Percentiles rank a stretch among this genome's conserved stretches.
phyloP scores from a whole-genome alignment of 2,797 vertebrate species.

The Netta rufina region DNA sequence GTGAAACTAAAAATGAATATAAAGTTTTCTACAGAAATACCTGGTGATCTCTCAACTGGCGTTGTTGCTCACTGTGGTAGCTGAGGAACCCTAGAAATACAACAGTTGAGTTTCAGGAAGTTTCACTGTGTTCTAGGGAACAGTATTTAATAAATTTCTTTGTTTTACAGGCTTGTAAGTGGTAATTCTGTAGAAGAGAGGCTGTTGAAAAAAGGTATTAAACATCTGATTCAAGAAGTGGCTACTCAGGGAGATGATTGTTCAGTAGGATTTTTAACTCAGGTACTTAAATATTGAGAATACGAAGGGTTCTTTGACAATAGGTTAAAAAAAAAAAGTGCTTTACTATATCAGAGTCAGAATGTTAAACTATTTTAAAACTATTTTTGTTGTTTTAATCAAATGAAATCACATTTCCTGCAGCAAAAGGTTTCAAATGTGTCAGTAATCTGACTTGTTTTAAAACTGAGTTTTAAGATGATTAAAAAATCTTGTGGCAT shows the following conservation, averaged over 20 bases:
- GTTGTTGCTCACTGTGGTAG: not conserved
- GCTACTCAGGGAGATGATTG: conserved; percentile 88
- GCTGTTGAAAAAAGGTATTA: conserved; percentile 87
- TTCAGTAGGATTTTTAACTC: conserved; percentile 86
- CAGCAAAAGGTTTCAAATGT: not conserved
- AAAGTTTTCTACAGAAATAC: not conserved
- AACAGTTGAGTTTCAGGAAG: not conserved
- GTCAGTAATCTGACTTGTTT: not conserved
- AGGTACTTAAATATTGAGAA: conserved; percentile 70
- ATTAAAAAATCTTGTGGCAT: not conserved
- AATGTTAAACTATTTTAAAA: not conserved
- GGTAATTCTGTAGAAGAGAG: conserved; percentile 91
- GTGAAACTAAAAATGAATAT: not conserved
- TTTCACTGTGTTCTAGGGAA: not conserved
- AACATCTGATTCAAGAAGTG: conserved; percentile 88
- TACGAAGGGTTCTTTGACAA: no score
- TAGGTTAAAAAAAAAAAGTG: not conserved
- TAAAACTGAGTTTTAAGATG: not conserved
- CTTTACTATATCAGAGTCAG: not conserved
- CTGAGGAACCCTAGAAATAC: not conserved
- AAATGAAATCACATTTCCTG: not conserved
- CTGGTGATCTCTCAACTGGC: not conserved
- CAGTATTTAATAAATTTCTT: not conserved
- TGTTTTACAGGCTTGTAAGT: conserved; percentile 81
- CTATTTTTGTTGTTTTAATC: not conserved